Evolutionary conservation across 2,888 invertebrate genomes (phyloP).

Genomic region (Pyrrhosoma nymphula): DNA sequence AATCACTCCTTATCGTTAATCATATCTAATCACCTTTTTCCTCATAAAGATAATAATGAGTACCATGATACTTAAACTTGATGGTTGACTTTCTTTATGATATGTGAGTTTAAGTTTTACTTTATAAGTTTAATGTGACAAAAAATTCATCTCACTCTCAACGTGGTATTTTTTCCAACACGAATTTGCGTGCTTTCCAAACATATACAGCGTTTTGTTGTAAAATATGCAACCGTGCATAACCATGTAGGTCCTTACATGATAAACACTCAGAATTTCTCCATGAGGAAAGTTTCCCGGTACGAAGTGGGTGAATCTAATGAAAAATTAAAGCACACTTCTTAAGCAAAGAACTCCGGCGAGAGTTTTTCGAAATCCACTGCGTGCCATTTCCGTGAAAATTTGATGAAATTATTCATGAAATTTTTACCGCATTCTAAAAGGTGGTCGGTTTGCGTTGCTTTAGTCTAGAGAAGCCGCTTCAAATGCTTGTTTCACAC

Average conservation of each 20-base stretch:
- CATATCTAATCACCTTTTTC: too few species aligned
- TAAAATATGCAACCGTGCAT: too few species aligned
- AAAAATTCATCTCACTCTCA: too few species aligned
- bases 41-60: too few species aligned
- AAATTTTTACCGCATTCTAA: background rate
- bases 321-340: background rate
- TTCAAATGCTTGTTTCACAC: background rate
- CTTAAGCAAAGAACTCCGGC: background rate
- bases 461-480: background rate
- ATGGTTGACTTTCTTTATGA: too few species aligned
- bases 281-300: background rate
- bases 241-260: background rate
- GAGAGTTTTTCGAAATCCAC: background rate
- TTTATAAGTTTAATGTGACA: too few species aligned
- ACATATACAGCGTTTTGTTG: too few species aligned
- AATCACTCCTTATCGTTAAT: too few species aligned
- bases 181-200: too few species aligned
- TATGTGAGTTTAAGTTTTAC: too few species aligned
- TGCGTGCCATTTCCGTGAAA: background rate
- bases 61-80: too few species aligned
- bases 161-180: too few species aligned
- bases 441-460: background rate
- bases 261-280: background rate
- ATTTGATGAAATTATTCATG: background rate
- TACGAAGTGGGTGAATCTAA: background rate